These are phyloP conservation scores for Otis tarda DNA, from an alignment of 2,113 vertebrate genomes.

Conservation along the genomic window DNA sequence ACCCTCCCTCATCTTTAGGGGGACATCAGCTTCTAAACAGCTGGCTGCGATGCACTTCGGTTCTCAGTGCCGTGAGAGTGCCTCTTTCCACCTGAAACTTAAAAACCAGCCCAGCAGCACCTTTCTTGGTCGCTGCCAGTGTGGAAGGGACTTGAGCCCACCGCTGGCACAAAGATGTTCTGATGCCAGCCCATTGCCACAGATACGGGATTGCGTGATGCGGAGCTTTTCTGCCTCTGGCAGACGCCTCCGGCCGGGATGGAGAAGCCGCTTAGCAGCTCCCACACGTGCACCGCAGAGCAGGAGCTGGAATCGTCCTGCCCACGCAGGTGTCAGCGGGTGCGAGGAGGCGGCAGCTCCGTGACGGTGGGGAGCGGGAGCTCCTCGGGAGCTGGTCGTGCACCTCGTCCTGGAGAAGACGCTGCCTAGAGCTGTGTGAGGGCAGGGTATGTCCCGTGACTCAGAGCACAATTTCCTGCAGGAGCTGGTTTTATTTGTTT, in stretches of 20 bases:
- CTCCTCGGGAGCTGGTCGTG: not conserved
- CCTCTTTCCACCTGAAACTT: not conserved
- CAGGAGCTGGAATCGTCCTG: not conserved
- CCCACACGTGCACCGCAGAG: fast-evolving
- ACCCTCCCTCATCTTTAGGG: not conserved
- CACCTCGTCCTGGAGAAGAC: not conserved
- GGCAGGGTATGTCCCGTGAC: not conserved
- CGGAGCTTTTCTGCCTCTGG: not conserved
- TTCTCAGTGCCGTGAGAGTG: not conserved
- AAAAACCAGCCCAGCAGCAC: not conserved
- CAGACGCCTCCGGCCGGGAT: fast-evolving
- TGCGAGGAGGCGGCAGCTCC: too few species aligned
- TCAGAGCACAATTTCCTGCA: not conserved
- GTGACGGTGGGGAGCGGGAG: not conserved
- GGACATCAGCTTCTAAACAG: not conserved
- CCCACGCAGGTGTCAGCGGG: too few species aligned
- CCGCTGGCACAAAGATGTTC: not conserved
- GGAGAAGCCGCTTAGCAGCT: not conserved
- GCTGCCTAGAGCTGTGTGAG: fast-evolving
- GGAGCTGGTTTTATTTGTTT: not conserved
- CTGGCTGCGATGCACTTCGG: not conserved
- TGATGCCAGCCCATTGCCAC: not conserved
- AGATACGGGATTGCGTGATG: fast-evolving
- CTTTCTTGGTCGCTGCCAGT: not conserved
- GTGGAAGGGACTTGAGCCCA: not conserved